Conservation (phyloP, 2,797 vertebrate species). For the Crenuchus spilurus region DNA sequence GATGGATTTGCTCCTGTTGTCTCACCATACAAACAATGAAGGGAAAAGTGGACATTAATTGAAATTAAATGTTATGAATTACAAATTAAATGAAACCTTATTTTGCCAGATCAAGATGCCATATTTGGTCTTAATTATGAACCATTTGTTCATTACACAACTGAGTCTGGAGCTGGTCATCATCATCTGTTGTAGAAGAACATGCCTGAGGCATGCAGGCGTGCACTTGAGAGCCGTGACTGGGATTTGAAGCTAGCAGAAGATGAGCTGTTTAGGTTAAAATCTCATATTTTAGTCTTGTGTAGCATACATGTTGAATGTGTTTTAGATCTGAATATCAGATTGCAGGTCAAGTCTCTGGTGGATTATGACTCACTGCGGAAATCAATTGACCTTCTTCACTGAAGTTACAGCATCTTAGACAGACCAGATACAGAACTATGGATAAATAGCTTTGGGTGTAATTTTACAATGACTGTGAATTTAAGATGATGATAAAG, state of each 20-base stretch:
- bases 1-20: slow-evolving; percentile 41
- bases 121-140: slow-evolving; percentile 37
- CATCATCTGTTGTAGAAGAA: not conserved
- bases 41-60: slow-evolving; percentile 38
- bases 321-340: slow-evolving; percentile 52
- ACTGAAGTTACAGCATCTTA: slow-evolving; percentile 7
- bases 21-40: slow-evolving; percentile 44
- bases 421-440: not conserved
- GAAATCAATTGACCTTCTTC: slow-evolving; percentile 63
- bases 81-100: slow-evolving; percentile 21
- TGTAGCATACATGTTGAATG: not conserved
- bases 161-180: slow-evolving; percentile 6
- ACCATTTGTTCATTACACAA: slow-evolving; percentile 34
- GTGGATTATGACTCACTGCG: slow-evolving; percentile 56
- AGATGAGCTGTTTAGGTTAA: slow-evolving; percentile 4
- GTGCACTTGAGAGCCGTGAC: slow-evolving; percentile 8
- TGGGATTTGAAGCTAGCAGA: slow-evolving; percentile 17
- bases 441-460: slow-evolving; percentile 5
- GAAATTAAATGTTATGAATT: slow-evolving; percentile 54
- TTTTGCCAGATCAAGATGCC: slow-evolving; percentile 36
- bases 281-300: not conserved
- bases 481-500: slow-evolving; percentile 9
- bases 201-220: not conserved
- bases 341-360: slow-evolving; percentile 60
- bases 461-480: not conserved